Percentiles rank a stretch among this genome's conserved stretches.
Evolutionary conservation across 1,140 invertebrate genomes (phyloP).

Genomic region (Chionoecetes opilio): DNA sequence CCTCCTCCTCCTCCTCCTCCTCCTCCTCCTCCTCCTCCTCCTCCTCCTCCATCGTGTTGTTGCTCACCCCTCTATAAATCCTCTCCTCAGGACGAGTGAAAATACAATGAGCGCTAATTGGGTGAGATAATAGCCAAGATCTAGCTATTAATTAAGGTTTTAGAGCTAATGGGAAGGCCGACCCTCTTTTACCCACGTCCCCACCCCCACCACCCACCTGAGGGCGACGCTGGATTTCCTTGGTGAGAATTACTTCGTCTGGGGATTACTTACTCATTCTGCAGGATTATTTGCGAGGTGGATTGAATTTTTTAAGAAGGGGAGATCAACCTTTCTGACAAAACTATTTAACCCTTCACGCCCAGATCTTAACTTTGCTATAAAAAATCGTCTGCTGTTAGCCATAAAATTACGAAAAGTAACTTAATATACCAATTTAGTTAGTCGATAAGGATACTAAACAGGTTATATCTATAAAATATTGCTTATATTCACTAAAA

Average conservation of each 20-base stretch:
- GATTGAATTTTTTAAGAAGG: background rate
- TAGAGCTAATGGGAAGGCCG: constrained; percentile 60
- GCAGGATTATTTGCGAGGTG: background rate
- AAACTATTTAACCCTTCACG: too few species aligned
- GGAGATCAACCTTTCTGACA: background rate
- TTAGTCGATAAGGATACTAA: too few species aligned
- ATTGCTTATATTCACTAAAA: too few species aligned
- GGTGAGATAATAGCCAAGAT: constrained; percentile 67
- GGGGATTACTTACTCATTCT: background rate
- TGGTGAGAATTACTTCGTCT: background rate
- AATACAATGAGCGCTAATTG: constrained; percentile 69
- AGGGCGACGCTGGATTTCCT: background rate
- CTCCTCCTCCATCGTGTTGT: background rate
- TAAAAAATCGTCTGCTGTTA: too few species aligned
- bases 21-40: background rate
- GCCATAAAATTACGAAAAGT: too few species aligned
- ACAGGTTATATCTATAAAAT: too few species aligned
- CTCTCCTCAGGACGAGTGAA: constrained; percentile 56
- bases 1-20: background rate
- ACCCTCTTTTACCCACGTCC: background rate
- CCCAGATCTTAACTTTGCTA: too few species aligned
- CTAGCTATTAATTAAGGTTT: constrained; percentile 70
- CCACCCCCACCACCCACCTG: background rate
- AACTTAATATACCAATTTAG: too few species aligned
- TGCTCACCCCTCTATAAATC: constrained; percentile 13